These are phyloP conservation scores for Agelaius phoeniceus DNA, from an alignment of 2,113 vertebrate genomes.

Conservation along the genomic window DNA sequence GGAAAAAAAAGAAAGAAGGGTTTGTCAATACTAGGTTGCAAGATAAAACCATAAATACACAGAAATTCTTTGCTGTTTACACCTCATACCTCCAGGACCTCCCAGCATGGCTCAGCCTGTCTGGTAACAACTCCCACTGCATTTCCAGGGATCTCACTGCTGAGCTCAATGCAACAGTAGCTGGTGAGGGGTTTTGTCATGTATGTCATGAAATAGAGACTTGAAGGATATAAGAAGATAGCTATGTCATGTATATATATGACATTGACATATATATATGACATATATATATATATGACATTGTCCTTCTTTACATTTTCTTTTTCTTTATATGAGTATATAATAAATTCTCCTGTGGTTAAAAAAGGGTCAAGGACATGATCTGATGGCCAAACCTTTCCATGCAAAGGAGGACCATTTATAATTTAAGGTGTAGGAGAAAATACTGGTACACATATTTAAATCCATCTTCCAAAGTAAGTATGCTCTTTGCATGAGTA, in stretches of 20 bases:
- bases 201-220: background rate
- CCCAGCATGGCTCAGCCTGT: background rate
- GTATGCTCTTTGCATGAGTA: background rate
- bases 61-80: background rate
- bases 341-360: background rate
- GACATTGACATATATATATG: too few species aligned
- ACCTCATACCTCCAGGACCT: background rate
- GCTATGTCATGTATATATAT: too few species aligned
- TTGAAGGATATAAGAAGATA: background rate
- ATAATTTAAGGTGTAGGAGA: background rate
- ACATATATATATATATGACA: too few species aligned
- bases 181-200: background rate
- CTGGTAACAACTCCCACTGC: background rate
- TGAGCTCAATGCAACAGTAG: accelerated
- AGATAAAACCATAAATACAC: background rate
- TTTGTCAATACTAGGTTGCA: background rate
- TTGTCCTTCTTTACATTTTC: background rate
- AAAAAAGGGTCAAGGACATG: background rate
- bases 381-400: background rate
- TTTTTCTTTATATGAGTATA: background rate
- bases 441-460: background rate
- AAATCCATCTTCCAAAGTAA: background rate
- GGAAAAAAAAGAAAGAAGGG: accelerated
- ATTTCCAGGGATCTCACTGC: background rate
- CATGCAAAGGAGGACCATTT: background rate